Percentiles rank a stretch among this genome's conserved stretches.
phyloP scores from a whole-genome alignment of 1,140 invertebrate species.

The Sminthurides bifidus region DNA sequence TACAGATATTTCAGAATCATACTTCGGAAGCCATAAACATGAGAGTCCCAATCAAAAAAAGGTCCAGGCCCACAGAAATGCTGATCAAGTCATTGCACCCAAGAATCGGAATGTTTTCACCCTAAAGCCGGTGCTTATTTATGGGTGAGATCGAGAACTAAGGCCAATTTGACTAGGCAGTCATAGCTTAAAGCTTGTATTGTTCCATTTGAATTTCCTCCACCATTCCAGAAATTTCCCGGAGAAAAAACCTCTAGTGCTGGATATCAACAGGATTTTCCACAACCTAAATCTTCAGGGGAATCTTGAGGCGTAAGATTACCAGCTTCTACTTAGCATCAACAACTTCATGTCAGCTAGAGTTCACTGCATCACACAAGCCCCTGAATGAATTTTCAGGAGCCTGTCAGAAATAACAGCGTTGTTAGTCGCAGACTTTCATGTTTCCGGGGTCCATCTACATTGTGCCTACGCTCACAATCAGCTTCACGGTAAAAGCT shows the following conservation, averaged over 20 bases:
- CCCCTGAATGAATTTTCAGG: not conserved
- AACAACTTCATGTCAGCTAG: not conserved
- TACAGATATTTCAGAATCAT: too few relatives aligned
- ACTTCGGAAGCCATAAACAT: too few relatives aligned
- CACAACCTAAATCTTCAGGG: not conserved
- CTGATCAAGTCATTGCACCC: not conserved
- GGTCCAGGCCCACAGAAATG: too few relatives aligned
- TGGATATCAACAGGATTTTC: not conserved
- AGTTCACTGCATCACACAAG: too few relatives aligned
- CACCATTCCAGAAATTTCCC: not conserved
- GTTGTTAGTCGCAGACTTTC: not conserved
- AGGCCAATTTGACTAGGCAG: not conserved
- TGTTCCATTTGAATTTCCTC: not conserved
- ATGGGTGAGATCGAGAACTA: not conserved
- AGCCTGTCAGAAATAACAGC: not conserved
- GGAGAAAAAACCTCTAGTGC: not conserved
- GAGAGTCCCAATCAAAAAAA: too few relatives aligned
- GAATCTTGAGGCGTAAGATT: not conserved
- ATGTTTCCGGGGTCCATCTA: not conserved
- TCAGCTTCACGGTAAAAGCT: not conserved
- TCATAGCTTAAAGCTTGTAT: not conserved
- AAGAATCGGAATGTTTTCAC: not conserved
- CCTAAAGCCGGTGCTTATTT: not conserved
- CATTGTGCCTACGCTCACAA: not conserved
- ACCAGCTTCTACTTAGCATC: not conserved